phyloP scores from a whole-genome alignment of 92 coral and sea anemone genomes.

The Siderastrea radians region DNA sequence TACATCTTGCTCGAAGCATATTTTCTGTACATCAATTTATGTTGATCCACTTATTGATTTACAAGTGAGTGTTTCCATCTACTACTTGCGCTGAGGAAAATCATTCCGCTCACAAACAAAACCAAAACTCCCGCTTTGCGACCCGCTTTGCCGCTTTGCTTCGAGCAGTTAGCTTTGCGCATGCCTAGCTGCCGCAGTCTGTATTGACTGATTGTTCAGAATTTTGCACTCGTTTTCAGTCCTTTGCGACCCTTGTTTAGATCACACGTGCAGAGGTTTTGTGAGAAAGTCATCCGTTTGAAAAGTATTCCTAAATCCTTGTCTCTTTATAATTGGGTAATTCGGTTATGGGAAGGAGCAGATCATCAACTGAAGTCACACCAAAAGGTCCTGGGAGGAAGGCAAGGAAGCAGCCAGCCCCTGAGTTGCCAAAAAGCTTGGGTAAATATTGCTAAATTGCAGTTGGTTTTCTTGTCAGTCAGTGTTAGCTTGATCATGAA shows the following conservation, averaged over 20 bases:
- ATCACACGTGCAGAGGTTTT: conserved; percentile 50
- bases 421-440: conserved; percentile 75
- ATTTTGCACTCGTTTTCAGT: neutral
- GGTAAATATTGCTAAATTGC: conserved; percentile 42
- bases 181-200: neutral
- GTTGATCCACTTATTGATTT: neutral
- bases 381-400: conserved; percentile 96
- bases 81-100: neutral
- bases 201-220: neutral
- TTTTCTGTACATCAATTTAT: neutral
- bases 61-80: neutral
- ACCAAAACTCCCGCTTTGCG: conserved; percentile 2
- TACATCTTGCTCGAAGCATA: conserved; percentile 88
- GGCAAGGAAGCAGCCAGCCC: conserved; percentile 89
- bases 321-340: neutral
- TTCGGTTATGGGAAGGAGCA: conserved; percentile 74
- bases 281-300: neutral
- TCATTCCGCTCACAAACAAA: neutral
- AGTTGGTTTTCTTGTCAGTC: neutral
- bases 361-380: conserved; percentile 39
- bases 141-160: neutral
- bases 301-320: neutral
- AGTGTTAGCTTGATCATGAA: too few species aligned
- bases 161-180: neutral
- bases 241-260: neutral